Percentiles rank a stretch among this genome's conserved stretches.
phyloP scores from a whole-genome alignment of 2,888 invertebrate species.

The Serripes groenlandicus region DNA sequence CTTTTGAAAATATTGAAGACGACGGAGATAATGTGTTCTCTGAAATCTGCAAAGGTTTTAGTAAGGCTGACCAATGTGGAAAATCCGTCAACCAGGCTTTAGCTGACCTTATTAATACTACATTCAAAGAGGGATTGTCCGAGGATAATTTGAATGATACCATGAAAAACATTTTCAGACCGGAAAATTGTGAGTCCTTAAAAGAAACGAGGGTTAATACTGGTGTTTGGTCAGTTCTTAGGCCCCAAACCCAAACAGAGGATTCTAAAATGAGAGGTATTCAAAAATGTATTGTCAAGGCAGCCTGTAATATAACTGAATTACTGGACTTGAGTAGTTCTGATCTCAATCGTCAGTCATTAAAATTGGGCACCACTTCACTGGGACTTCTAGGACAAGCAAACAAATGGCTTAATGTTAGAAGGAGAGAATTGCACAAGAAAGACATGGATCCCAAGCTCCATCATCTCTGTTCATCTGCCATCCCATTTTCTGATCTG shows the following conservation, averaged over 20 bases:
- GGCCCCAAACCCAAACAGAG: conserved; percentile 33
- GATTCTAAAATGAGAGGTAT: conserved; percentile 41
- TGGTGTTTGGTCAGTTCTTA: conserved; percentile 25
- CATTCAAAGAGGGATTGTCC: conserved; percentile 5
- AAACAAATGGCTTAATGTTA: conserved; percentile 36
- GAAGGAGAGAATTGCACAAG: conserved; percentile 37
- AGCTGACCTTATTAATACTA: conserved; percentile 1
- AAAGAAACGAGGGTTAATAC: conserved; percentile 20
- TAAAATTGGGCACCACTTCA: conserved; percentile 21
- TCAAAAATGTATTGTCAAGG: conserved; percentile 42
- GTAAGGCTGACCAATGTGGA: background rate
- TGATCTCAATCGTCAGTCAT: background rate
- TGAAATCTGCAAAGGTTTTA: background rate
- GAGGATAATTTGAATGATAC: conserved; percentile 7
- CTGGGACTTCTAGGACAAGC: conserved; percentile 37
- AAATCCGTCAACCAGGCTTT: background rate
- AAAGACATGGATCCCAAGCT: conserved; percentile 40
- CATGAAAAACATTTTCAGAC: conserved; percentile 7
- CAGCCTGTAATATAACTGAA: conserved; percentile 33
- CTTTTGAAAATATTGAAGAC: too few species aligned
- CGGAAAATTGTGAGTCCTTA: conserved; percentile 21
- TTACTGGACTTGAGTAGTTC: conserved; percentile 18
- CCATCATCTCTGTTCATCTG: conserved; percentile 45
- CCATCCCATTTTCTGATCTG: conserved; percentile 26
- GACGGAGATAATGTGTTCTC: background rate